phyloP scores from a whole-genome alignment of 2,888 invertebrate species.

The Ichneumon xanthorius region DNA sequence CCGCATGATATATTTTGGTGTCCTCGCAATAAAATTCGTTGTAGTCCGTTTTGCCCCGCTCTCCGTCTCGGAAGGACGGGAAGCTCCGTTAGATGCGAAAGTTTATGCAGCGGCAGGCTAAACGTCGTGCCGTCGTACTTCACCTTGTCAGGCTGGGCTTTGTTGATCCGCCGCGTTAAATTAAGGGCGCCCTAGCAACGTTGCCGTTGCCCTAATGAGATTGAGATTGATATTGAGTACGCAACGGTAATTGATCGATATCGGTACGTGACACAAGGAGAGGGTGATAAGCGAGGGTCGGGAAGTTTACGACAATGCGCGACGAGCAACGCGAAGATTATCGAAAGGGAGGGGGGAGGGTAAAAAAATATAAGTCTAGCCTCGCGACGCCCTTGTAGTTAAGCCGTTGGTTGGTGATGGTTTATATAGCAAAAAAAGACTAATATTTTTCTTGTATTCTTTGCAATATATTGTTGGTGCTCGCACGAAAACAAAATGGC shows the following conservation, averaged over 20 bases:
- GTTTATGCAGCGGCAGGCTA: constrained; percentile 48
- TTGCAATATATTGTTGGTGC: constrained; percentile 84
- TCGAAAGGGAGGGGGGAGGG: neutral
- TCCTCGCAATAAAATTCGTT: too few relatives aligned
- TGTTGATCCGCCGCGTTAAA: constrained; percentile 56
- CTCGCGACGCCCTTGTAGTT: constrained; percentile 33
- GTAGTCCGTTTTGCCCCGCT: neutral
- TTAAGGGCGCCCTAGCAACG: constrained; percentile 38
- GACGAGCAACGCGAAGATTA: constrained; percentile 19
- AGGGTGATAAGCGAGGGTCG: constrained; percentile 14
- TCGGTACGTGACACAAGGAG: constrained; percentile 38
- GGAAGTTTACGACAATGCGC: constrained; percentile 41
- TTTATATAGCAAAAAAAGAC: constrained; percentile 79
- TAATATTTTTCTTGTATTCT: constrained; percentile 84
- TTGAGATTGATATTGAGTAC: constrained; percentile 60
- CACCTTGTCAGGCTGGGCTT: constrained; percentile 4
- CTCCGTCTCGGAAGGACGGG: neutral
- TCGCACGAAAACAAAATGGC: constrained; percentile 83
- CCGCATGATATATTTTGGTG: too few relatives aligned
- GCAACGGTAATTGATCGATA: constrained; percentile 53
- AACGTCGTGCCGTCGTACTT: constrained; percentile 19
- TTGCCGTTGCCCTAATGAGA: constrained; percentile 55
- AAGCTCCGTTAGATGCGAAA: constrained; percentile 43
- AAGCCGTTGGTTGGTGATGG: constrained; percentile 79
- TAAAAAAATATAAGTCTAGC: neutral